phyloP scores from a whole-genome alignment of 2,888 invertebrate species.

The Empis stercorea region DNA sequence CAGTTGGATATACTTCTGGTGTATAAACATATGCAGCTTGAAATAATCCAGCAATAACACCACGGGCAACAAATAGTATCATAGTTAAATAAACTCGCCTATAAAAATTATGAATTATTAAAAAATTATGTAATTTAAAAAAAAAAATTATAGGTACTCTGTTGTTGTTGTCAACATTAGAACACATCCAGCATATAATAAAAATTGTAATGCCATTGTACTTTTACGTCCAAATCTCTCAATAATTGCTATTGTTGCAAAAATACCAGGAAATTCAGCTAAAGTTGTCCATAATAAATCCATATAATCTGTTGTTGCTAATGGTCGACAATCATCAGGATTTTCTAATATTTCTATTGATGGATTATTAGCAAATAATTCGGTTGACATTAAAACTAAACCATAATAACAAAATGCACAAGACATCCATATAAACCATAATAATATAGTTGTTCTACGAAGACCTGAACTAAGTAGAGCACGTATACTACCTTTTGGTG shows the following conservation, averaged over 20 bases:
- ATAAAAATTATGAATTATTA: slow-evolving; percentile 24
- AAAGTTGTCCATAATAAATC: slow-evolving; percentile 87
- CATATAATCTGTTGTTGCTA: slow-evolving; percentile 79
- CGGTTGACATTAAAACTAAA: slow-evolving; percentile 86
- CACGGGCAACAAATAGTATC: slow-evolving; percentile 75
- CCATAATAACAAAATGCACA: slow-evolving; percentile 95
- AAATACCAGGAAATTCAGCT: slow-evolving; percentile 87
- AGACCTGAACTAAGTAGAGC: slow-evolving; percentile 69
- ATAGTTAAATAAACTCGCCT: slow-evolving; percentile 66
- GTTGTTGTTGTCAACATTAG: slow-evolving; percentile 60
- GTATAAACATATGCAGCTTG: slow-evolving; percentile 94
- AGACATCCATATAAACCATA: slow-evolving; percentile 93
- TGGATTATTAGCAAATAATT: slow-evolving; percentile 47
- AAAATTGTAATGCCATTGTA: slow-evolving; percentile 88
- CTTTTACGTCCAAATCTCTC: slow-evolving; percentile 81
- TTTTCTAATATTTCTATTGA: slow-evolving; percentile 13
- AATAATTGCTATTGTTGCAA: slow-evolving; percentile 78
- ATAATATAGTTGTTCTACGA: slow-evolving; percentile 66
- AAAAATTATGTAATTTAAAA: no score
- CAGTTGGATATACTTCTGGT: slow-evolving; percentile 88
- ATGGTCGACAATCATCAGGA: slow-evolving; percentile 50
- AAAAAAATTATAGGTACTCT: slow-evolving; percentile 38
- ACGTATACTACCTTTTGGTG: slow-evolving; percentile 47
- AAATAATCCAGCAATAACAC: slow-evolving; percentile 86
- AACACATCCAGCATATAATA: slow-evolving; percentile 66